These are phyloP conservation scores for Sebastes glaucus DNA, from an alignment of 2,797 vertebrate genomes.

Conservation along the genomic window DNA sequence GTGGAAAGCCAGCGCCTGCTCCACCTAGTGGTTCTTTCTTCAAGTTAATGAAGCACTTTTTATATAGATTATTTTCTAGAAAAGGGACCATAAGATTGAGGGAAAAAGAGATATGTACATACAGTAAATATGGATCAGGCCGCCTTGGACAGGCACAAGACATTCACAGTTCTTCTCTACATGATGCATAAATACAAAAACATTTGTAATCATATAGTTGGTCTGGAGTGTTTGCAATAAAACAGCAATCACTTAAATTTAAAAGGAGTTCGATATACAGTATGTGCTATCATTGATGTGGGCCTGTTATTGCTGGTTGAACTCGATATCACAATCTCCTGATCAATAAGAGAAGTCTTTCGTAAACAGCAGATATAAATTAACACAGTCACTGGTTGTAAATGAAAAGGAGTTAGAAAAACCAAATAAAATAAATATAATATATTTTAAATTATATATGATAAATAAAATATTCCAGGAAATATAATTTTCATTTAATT, in stretches of 20 bases:
- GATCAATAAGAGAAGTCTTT: conserved; percentile 35
- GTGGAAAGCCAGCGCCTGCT: conserved; percentile 6
- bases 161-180: conserved; percentile 73
- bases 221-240: conserved; percentile 55
- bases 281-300: conserved; percentile 39
- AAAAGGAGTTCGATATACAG: conserved; percentile 35
- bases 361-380: conserved; percentile 41
- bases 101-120: conserved; percentile 60
- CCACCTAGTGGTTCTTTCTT: conserved; percentile 35
- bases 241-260: conserved; percentile 56
- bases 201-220: conserved; percentile 26
- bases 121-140: conserved; percentile 65
- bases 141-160: conserved; percentile 74
- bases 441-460: not conserved
- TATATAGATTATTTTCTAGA: conserved; percentile 19
- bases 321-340: conserved; percentile 26
- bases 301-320: conserved; percentile 71
- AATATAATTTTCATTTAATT: not conserved
- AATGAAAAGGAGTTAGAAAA: conserved; percentile 50
- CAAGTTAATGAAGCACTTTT: conserved; percentile 50
- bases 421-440: conserved; percentile 29
- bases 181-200: conserved; percentile 67
- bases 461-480: no score
- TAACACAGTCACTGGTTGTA: conserved; percentile 51
- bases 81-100: conserved; percentile 24